Evolutionary conservation across 2,888 invertebrate genomes (phyloP).

Genomic region (Drosophila silvestris): DNA sequence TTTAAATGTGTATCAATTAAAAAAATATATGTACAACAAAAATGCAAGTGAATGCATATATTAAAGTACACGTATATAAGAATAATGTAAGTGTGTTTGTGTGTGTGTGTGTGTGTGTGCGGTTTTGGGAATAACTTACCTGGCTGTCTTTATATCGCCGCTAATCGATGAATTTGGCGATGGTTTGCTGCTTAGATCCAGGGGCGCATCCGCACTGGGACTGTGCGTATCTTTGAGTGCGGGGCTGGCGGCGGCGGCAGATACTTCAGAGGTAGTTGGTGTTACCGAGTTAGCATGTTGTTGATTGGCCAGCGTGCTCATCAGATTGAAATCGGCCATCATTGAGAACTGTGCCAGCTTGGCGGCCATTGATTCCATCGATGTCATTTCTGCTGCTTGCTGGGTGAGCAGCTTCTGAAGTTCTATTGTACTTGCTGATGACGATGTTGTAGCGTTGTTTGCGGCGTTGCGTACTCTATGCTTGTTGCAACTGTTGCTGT

Average conservation of each 20-base stretch:
- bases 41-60: background rate
- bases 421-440: slow-evolving; percentile 52
- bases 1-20: slow-evolving; percentile 14
- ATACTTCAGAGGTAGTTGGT: slow-evolving; percentile 85
- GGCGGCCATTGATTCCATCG: slow-evolving; percentile 89
- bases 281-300: slow-evolving; percentile 83
- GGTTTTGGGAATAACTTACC: slow-evolving; percentile 80
- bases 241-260: slow-evolving; percentile 84
- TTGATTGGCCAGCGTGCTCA: slow-evolving; percentile 72
- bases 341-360: slow-evolving; percentile 84
- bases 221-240: slow-evolving; percentile 86
- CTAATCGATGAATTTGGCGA: slow-evolving; percentile 86
- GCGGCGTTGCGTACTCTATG: slow-evolving; percentile 43
- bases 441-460: slow-evolving; percentile 33
- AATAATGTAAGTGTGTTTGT: background rate
- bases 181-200: slow-evolving; percentile 94
- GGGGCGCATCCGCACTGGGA: slow-evolving; percentile 87
- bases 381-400: slow-evolving; percentile 86
- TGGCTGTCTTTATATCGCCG: slow-evolving; percentile 88
- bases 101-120: background rate
- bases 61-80: background rate
- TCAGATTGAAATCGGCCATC: slow-evolving; percentile 66
- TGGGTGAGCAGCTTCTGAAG: slow-evolving; percentile 80
- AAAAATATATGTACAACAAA: slow-evolving; percentile 6
- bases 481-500: slow-evolving; percentile 25